Conservation (phyloP, 1,140 invertebrate species). For the Conus ventricosus region DNA sequence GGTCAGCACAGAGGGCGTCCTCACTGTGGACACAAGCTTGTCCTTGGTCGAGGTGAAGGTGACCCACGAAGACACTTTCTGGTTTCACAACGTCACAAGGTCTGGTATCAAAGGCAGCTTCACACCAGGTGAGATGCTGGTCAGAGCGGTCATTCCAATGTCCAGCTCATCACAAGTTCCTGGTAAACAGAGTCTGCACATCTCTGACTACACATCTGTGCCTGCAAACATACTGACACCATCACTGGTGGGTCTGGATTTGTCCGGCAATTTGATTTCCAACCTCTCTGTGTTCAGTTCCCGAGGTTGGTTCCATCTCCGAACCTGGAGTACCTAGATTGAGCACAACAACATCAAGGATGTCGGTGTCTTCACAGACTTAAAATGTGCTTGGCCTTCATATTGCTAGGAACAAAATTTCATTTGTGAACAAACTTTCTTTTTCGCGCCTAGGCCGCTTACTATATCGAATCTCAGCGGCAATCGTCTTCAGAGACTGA, state of each 20-base stretch:
- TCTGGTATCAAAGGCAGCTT: background rate
- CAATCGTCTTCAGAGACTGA: slow-evolving; percentile 13
- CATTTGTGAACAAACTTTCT: slow-evolving; percentile 4
- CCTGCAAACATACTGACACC: slow-evolving; percentile 5
- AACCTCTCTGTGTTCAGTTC: slow-evolving; percentile 20
- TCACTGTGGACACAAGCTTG: background rate
- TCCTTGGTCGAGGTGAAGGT: background rate
- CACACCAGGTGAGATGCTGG: background rate
- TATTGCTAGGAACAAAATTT: slow-evolving; percentile 18
- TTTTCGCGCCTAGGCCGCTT: slow-evolving; percentile 13
- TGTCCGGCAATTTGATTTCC: slow-evolving; percentile 11
- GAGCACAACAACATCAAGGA: slow-evolving; percentile 27
- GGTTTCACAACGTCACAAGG: slow-evolving; percentile 8
- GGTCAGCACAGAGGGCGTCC: background rate
- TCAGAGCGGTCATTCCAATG: background rate
- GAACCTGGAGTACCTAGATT: background rate
- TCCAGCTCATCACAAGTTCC: background rate
- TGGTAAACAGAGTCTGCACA: background rate
- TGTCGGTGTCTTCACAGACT: slow-evolving; percentile 17
- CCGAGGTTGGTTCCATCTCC: slow-evolving; percentile 7
- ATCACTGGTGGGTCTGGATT: background rate
- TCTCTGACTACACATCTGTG: background rate
- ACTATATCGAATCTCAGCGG: background rate
- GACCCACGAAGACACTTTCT: background rate
- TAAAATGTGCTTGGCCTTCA: background rate